Base-by-base conservation (phyloP, 2,113 vertebrate species). In the Notiomystis cincta region DNA sequence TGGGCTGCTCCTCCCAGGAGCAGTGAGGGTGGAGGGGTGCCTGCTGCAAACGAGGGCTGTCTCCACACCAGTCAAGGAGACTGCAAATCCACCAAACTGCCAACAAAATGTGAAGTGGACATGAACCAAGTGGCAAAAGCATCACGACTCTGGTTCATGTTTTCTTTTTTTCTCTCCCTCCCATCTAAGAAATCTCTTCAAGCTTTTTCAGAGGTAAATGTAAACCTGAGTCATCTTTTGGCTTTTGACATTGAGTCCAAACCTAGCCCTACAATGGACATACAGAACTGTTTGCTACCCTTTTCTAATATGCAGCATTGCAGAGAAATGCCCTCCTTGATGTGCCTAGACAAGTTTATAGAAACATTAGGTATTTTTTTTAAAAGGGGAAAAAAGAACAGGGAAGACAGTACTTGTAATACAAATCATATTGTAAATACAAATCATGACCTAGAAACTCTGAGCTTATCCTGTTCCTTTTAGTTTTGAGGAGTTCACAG, bases 341-440 rank as follows among this genome's bases (percentile, higher is more conserved):
- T 66, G 5, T 50, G 28, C 8, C 47, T 62, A 42, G 28, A 33
- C 5, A 33, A 87, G 6, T 47, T 70, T 23, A 44, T 11, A 56
- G 27, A 24, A 64, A 73, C 7, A n/a, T 3, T 12, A 44, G 4
- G 9, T 22, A 44, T 61, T 10, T 31, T 6, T 17, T 3, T 1
- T 33, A 25, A 15, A 16, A 19, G 3, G 0, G 3, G 17, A 25
- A 15, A 11, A 31, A 5, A 2, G 2, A 21, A 40, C 9, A 19
- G 3, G 1, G 7, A 22, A 1, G 4, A 22, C 10, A 11, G 48
- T 64, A 56, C 9, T 28, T 45, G 27, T 65, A 69, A 61, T 48
- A 83, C 6, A 76, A 51, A 88, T 56, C 19, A 48, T 31, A n/a
- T 13, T 37, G 31, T 53, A 80, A 69, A 61, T 48, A 83, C 6